These are phyloP conservation scores for Acromyrmex charruanus DNA, from an alignment of 1,140 invertebrate genomes.

Conservation along the genomic window DNA sequence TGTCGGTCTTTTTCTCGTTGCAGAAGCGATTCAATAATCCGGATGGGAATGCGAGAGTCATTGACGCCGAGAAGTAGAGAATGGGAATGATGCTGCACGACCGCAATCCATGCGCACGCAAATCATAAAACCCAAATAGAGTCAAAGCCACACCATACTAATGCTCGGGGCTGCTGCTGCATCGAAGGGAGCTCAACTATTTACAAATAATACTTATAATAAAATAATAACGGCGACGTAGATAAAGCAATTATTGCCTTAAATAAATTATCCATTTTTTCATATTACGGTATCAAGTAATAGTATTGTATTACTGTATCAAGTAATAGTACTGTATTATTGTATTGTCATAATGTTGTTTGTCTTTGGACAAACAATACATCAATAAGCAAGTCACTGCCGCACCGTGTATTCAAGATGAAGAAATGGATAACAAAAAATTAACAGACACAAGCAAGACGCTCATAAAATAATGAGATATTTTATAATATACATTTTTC, in stretches of 20 bases:
- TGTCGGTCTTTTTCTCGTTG: constrained; percentile 81
- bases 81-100: constrained; percentile 68
- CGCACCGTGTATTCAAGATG: not conserved
- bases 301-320: not conserved
- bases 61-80: constrained; percentile 79
- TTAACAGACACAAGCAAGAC: constrained; percentile 15
- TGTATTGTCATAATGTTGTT: not conserved
- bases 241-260: constrained; percentile 29
- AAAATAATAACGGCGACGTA: constrained; percentile 44
- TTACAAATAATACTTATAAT: constrained; percentile 42
- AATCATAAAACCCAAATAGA: constrained; percentile 65
- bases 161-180: constrained; percentile 68
- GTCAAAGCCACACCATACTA: constrained; percentile 57
- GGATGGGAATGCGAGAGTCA: constrained; percentile 73
- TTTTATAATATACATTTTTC: constrained; percentile 5
- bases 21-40: constrained; percentile 83
- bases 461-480: constrained; percentile 8
- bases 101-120: constrained; percentile 62
- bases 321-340: not conserved
- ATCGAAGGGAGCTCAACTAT: constrained; percentile 23
- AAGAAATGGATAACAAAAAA: constrained; percentile 48
- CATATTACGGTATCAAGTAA: not conserved
- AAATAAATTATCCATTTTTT: constrained; percentile 47
- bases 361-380: not conserved
- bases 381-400: constrained; percentile 15